These are phyloP conservation scores for Echeneis naucrates DNA, from an alignment of 2,797 vertebrate genomes.

Conservation along the genomic window DNA sequence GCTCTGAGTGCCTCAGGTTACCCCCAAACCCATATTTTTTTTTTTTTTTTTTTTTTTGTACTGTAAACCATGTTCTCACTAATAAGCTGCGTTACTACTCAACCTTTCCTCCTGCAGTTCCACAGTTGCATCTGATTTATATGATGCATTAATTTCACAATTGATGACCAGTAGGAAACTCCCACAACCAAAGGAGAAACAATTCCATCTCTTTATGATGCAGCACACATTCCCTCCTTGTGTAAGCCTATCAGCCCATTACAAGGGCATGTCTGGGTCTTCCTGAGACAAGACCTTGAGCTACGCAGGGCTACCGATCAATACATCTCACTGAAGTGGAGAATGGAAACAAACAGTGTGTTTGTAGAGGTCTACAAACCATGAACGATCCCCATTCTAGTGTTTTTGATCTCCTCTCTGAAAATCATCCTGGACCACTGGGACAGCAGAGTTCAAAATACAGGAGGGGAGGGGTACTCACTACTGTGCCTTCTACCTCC, in stretches of 20 bases:
- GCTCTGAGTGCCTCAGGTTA: not conserved
- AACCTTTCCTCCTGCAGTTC: not conserved
- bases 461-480: constrained; percentile 14
- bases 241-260: constrained; percentile 58
- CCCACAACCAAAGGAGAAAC: constrained; percentile 17
- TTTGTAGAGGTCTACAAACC: constrained; percentile 40
- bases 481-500: constrained; percentile 30
- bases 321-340: constrained; percentile 62
- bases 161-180: constrained; percentile 13
- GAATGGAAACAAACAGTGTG: constrained; percentile 61
- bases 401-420: constrained; percentile 33
- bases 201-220: constrained; percentile 36
- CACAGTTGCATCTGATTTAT: constrained; percentile 32
- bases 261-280: constrained; percentile 60
- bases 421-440: no score
- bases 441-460: constrained; percentile 50
- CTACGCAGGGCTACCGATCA: constrained; percentile 54
- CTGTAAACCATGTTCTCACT: not conserved
- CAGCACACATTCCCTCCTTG: constrained; percentile 38
- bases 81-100: not conserved
- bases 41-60: no score
- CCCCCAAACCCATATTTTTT: not conserved
- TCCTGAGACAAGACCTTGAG: constrained; percentile 56
- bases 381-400: constrained; percentile 25
- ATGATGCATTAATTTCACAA: constrained; percentile 5